These are phyloP conservation scores for Crossaster papposus DNA, from an alignment of 53 echinoderm and acorn worm genomes.

Conservation along the genomic window DNA sequence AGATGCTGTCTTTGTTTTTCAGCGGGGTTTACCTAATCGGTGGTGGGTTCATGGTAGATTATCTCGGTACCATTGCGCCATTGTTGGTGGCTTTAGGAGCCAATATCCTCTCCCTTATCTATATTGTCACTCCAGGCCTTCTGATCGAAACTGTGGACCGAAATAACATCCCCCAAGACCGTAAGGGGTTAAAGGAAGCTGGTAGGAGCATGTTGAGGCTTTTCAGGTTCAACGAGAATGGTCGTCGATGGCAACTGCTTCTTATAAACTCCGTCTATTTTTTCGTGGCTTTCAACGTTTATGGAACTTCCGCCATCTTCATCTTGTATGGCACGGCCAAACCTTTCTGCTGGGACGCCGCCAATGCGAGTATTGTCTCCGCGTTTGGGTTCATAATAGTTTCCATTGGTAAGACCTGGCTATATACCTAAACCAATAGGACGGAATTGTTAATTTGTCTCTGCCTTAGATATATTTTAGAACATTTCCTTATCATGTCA, in stretches of 20 bases:
- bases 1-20: constrained; percentile 60
- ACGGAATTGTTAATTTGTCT: too few species aligned
- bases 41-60: constrained; percentile 51
- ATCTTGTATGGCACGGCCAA: constrained; percentile 63
- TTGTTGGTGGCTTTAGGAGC: constrained; percentile 44
- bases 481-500: neutral
- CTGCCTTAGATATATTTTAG: too few species aligned
- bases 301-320: constrained; percentile 20
- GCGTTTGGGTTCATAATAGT: constrained; percentile 17
- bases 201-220: constrained; percentile 49
- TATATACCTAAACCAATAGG: neutral
- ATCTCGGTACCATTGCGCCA: constrained; percentile 6
- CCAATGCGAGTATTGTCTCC: constrained; percentile 41
- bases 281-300: neutral
- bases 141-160: constrained; percentile 66
- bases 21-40: constrained; percentile 57
- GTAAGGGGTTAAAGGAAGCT: neutral
- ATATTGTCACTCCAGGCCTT: constrained; percentile 47
- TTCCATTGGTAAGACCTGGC: constrained; percentile 60
- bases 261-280: constrained; percentile 43
- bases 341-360: constrained; percentile 71
- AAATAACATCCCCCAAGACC: neutral
- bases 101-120: constrained; percentile 22
- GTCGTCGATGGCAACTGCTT: constrained; percentile 50
- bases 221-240: constrained; percentile 41